Percentiles rank a stretch among this genome's conserved stretches.
Conservation (phyloP, 2,113 vertebrate genomes). For the Phycodurus eques region DNA sequence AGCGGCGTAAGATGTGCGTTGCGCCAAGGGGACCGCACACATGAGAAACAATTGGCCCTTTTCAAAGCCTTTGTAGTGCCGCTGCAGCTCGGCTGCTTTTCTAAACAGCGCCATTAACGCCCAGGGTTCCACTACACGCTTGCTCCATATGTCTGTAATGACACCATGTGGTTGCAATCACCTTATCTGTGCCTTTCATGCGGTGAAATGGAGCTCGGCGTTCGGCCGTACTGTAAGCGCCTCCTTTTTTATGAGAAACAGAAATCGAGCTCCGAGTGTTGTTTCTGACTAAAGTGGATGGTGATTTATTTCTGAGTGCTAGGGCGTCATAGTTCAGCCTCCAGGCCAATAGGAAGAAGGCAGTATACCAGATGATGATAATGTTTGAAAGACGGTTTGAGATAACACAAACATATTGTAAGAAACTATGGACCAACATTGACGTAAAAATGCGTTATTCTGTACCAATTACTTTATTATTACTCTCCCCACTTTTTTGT, state of each 20-base stretch:
- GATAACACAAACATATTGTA: too few species aligned
- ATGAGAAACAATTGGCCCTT: conserved; percentile 42
- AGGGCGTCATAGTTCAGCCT: background rate
- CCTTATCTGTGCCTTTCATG: conserved; percentile 62
- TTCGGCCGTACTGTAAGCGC: background rate
- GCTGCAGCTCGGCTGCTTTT: conserved; percentile 42
- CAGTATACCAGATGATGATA: background rate
- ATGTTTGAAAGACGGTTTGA: too few species aligned
- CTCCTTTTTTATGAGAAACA: conserved; percentile 23
- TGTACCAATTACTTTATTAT: too few species aligned
- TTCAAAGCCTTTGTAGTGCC: conserved; percentile 52
- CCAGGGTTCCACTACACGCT: conserved; percentile 63
- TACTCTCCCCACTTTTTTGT: too few species aligned
- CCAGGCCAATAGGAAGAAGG: background rate
- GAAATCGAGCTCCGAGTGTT: background rate
- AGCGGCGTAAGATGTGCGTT: conserved; percentile 27
- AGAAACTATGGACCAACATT: too few species aligned
- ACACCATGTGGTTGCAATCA: conserved; percentile 66
- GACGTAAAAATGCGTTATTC: too few species aligned
- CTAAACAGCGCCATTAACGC: conserved; percentile 66
- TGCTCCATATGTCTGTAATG: conserved; percentile 65
- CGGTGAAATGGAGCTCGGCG: conserved; percentile 48
- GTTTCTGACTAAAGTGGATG: background rate
- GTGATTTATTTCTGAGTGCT: conserved; percentile 2
- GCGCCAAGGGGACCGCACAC: conserved; percentile 59